A percentile compares a stretch with the other conserved stretches of the same genome.
Evolutionary conservation across 2,888 invertebrate genomes (phyloP).

Genomic region (Drosophila testacea): DNA sequence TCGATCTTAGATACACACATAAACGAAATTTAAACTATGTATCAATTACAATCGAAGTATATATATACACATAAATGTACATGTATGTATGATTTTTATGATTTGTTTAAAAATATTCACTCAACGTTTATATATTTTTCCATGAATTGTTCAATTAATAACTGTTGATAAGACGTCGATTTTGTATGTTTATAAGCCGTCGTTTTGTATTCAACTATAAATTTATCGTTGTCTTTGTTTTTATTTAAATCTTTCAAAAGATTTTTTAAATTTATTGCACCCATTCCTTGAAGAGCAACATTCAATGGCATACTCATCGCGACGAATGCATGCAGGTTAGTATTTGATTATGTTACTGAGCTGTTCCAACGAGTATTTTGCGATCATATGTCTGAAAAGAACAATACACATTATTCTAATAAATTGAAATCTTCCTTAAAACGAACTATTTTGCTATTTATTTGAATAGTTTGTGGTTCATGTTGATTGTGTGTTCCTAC

Average conservation of each 20-base stretch:
- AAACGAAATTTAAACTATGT: background rate
- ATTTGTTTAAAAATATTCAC: constrained; percentile 1
- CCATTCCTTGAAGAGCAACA: constrained; percentile 62
- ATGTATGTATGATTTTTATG: background rate
- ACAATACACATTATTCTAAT: constrained; percentile 5
- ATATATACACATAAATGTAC: background rate
- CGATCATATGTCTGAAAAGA: constrained; percentile 21
- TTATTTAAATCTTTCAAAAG: constrained; percentile 13
- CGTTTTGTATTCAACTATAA: constrained; percentile 14
- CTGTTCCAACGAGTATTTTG: background rate
- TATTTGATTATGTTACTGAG: background rate
- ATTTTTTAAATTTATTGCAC: constrained; percentile 28
- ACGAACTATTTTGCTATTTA: too few relatives aligned
- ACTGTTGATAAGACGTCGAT: background rate
- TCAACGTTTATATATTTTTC: background rate
- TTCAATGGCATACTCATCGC: constrained; percentile 67
- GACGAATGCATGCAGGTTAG: constrained; percentile 40
- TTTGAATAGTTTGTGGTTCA: too few relatives aligned
- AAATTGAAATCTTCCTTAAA: background rate
- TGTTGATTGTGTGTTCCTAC: too few relatives aligned
- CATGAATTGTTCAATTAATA: background rate
- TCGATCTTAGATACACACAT: background rate
- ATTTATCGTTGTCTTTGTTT: background rate
- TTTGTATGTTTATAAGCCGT: background rate
- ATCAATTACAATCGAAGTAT: background rate